Evolutionary conservation across 2,113 vertebrate species (phyloP).

Genomic region (Tiliqua scincoides): DNA sequence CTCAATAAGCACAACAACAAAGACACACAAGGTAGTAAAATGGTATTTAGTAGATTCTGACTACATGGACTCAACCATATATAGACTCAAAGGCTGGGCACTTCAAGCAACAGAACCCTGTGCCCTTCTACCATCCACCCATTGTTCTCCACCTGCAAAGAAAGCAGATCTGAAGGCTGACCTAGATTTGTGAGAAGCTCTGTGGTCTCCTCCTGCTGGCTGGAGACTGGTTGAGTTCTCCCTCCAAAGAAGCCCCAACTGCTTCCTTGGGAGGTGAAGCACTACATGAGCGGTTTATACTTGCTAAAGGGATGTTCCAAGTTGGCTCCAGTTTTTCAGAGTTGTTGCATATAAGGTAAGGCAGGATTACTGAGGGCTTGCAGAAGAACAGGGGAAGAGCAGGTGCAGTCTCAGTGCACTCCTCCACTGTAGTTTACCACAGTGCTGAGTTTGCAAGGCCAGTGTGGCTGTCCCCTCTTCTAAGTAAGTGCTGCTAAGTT

Average conservation of each 20-base stretch:
- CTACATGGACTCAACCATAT: background rate
- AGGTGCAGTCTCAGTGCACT: background rate
- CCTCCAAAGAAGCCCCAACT: background rate
- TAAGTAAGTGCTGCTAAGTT: background rate
- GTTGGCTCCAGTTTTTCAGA: conserved; percentile 11
- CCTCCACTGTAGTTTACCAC: background rate
- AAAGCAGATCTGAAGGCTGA: background rate
- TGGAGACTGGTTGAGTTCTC: background rate
- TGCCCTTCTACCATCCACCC: background rate
- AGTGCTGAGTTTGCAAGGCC: background rate
- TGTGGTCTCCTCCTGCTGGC: background rate
- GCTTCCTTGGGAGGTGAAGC: background rate
- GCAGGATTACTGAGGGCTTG: background rate
- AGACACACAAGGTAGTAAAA: background rate
- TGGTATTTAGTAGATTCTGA: background rate
- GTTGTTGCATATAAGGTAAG: background rate
- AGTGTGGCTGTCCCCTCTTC: background rate
- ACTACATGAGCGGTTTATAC: background rate
- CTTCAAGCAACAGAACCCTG: background rate
- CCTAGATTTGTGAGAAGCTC: background rate
- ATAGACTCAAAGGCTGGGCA: background rate
- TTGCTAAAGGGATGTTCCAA: conserved; percentile 14
- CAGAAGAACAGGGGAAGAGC: too few relatives aligned
- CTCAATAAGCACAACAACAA: background rate
- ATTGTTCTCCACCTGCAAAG: background rate